Evolutionary conservation across 2,113 vertebrate species (phyloP).

Genomic region (Tretioscincus oriximinensis): DNA sequence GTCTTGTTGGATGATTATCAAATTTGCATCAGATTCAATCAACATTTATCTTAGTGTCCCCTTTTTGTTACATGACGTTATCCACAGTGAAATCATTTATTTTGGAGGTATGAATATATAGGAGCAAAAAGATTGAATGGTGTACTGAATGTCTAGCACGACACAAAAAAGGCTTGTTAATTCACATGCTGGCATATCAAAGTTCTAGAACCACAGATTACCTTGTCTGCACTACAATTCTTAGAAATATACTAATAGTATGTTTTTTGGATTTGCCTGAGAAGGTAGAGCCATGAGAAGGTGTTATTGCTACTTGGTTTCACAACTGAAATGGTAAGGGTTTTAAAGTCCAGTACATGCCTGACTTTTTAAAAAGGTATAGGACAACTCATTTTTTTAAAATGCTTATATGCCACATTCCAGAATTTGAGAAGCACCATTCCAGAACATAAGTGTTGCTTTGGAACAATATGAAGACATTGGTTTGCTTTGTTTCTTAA

Average conservation of each 20-base stretch:
- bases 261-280: background rate
- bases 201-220: background rate
- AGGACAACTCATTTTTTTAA: too few relatives aligned
- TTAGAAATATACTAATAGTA: background rate
- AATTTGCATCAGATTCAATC: background rate
- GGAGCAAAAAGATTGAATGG: slow-evolving; percentile 30
- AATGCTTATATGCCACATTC: too few relatives aligned
- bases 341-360: too few relatives aligned
- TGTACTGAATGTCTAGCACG: background rate
- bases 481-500: too few relatives aligned
- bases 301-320: background rate
- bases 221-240: background rate
- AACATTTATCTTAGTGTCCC: background rate
- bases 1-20: background rate
- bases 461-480: too few relatives aligned
- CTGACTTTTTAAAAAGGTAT: too few relatives aligned
- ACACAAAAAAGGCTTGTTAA: background rate
- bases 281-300: background rate
- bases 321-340: too few relatives aligned
- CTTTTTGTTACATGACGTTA: background rate
- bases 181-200: background rate
- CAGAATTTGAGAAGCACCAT: too few relatives aligned
- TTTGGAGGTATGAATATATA: slow-evolving; percentile 43
- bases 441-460: too few relatives aligned
- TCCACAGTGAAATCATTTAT: slow-evolving; percentile 39